A percentile compares a stretch with the other conserved stretches of the same genome.
These are phyloP conservation scores for Melipona bicolor DNA, from an alignment of 2,888 invertebrate genomes.

Conservation along the genomic window DNA sequence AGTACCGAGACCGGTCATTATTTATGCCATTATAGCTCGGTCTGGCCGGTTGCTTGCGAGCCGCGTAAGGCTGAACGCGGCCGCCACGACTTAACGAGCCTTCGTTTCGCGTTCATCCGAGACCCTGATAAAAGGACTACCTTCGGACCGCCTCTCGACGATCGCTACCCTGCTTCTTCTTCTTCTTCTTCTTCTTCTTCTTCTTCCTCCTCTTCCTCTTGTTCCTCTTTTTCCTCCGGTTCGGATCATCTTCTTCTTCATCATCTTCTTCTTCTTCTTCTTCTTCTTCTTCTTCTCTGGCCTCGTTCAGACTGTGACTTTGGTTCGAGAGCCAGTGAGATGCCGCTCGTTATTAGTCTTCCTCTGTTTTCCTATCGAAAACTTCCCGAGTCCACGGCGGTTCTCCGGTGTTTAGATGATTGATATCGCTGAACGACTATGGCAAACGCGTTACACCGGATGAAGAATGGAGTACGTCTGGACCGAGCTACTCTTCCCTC, in stretches of 20 bases:
- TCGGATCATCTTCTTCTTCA: constrained; percentile 17
- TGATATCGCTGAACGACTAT: constrained; percentile 51
- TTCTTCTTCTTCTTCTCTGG: constrained; percentile 15
- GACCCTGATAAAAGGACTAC: constrained; percentile 62
- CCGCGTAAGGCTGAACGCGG: constrained; percentile 50
- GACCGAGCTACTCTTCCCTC: constrained; percentile 21
- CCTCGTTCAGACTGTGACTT: neutral
- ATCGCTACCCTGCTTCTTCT: constrained; percentile 47
- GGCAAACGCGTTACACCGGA: constrained; percentile 25
- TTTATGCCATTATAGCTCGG: constrained; percentile 65
- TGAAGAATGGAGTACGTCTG: constrained; percentile 37
- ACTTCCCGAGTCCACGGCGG: constrained; percentile 24
- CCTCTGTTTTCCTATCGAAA: constrained; percentile 54
- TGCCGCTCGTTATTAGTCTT: constrained; percentile 52
- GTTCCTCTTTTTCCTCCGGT: too few species aligned
- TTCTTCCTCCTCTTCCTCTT: neutral
- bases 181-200: constrained; percentile 15
- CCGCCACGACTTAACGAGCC: constrained; percentile 69
- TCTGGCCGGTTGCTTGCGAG: constrained; percentile 48
- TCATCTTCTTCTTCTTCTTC: neutral
- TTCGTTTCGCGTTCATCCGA: constrained; percentile 65
- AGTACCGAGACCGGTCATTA: constrained; percentile 66
- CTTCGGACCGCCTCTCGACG: constrained; percentile 58
- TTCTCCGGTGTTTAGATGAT: constrained; percentile 53
- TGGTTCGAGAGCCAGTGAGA: neutral